A percentile compares a stretch with the other conserved stretches of the same genome.
These are phyloP conservation scores for Catocala nupta DNA, from an alignment of 2,888 invertebrate genomes.

Conservation along the genomic window DNA sequence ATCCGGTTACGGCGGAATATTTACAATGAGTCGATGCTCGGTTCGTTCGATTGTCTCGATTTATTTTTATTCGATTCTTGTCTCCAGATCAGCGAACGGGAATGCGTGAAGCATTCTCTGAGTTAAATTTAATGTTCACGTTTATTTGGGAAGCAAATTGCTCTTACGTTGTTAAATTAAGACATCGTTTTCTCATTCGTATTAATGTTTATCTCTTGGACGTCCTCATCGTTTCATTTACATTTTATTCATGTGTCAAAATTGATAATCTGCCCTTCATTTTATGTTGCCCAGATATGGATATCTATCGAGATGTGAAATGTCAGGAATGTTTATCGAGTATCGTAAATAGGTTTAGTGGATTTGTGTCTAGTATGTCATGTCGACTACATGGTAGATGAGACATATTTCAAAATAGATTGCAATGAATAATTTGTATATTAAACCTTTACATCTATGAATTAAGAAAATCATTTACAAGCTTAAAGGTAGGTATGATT, in stretches of 20 bases:
- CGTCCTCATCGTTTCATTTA: conserved; percentile 22
- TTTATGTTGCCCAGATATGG: conserved; percentile 1
- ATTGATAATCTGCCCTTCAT: neutral
- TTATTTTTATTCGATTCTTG: conserved; percentile 70
- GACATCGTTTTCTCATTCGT: conserved; percentile 44
- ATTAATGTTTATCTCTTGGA: conserved; percentile 36
- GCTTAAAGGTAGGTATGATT: no score
- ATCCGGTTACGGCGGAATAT: conserved; percentile 60
- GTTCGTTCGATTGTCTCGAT: conserved; percentile 71
- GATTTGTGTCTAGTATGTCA: no score
- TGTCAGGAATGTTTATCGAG: no score
- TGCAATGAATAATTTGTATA: no score
- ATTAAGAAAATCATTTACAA: no score
- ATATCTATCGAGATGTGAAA: neutral
- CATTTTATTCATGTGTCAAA: conserved; percentile 31
- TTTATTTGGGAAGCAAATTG: conserved; percentile 48
- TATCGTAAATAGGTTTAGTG: no score
- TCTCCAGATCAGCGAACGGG: conserved; percentile 56
- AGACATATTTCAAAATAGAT: no score
- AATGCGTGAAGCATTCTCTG: conserved; percentile 61
- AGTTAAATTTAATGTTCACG: conserved; percentile 52
- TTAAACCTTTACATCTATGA: no score
- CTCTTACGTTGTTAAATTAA: conserved; percentile 47
- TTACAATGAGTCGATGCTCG: conserved; percentile 55
- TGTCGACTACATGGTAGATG: no score